These are phyloP conservation scores for Thysanoteuthis rhombus DNA, from an alignment of 2,888 invertebrate species.

Conservation along the genomic window DNA sequence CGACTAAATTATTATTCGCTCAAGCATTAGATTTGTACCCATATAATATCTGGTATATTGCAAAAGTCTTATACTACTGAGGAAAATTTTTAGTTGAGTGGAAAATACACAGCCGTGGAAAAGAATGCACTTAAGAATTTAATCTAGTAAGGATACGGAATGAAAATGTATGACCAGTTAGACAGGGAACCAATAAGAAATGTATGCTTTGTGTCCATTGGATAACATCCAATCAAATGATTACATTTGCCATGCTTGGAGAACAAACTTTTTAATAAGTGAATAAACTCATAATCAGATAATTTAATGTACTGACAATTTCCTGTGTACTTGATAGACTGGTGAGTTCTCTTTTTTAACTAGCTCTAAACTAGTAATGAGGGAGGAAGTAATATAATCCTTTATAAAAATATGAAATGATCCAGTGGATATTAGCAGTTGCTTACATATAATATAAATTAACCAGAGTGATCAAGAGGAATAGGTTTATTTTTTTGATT, in stretches of 20 bases:
- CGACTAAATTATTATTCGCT: no score
- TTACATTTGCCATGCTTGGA: neutral
- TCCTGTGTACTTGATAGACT: neutral
- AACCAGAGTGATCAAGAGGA: no score
- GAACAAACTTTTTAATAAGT: neutral
- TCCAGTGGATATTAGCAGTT: no score
- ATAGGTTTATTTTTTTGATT: no score
- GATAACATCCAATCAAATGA: neutral
- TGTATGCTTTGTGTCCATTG: neutral
- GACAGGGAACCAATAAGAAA: neutral
- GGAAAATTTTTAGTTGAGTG: neutral
- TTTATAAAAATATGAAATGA: no score
- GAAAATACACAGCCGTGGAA: neutral
- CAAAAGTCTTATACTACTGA: no score
- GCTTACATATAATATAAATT: no score
- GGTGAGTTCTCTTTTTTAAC: neutral
- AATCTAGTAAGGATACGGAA: neutral
- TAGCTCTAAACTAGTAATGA: neutral
- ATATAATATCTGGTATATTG: no score
- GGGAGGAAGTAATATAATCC: neutral
- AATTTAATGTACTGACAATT: neutral
- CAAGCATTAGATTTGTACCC: no score
- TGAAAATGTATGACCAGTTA: neutral
- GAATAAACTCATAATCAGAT: neutral
- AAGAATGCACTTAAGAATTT: neutral